Evolutionary conservation across 2,888 invertebrate species (phyloP), one percentile per base, ranked within the genome.

Genomic region (Drosophila fungiperda): DNA sequence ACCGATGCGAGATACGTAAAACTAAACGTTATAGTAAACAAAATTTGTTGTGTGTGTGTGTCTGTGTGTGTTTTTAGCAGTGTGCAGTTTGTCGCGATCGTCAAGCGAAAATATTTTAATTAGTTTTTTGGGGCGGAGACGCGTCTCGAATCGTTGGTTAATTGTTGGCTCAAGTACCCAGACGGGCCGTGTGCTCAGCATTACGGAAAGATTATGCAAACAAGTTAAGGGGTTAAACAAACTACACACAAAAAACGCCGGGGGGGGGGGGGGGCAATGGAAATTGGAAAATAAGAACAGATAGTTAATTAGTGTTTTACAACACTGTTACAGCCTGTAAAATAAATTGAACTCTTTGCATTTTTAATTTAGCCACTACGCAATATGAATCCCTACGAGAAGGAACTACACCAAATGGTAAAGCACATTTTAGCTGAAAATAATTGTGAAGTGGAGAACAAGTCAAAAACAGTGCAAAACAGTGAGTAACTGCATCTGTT

Each of bases 41-140:
- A 33, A 29, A 40, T 48, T 65, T 20, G 55, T 26, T 53, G 29
- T 63, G 59, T 57, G 36, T 38, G 55, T 33, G 12, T 29, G 29
- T 26, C 4, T 38, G 50, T 54, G 53, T 53, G 38, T 59, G 23
- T 50, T 54, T 50, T 76, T 55, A 72, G 61, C 59, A 65, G 75
- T 76, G 81, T 82, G 65, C 69, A 72, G 75, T 79, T 71, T 81
- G 72, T 72, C 55, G 82, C 73, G 87, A 87, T 87, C 76, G 59
- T 42, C 59, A 68, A 76, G 81, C 76, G 76, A 78, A 87, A 83
- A 87, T 81, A 89, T 89, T 87, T 85, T 87, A 87, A 87, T 87
- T 87, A 87, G 86, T 83, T 87, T 89, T 89, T 87, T 72, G 86
- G 81, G 88, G 83, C 49, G 69, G 49, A 67, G 68, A 63, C 68